These are phyloP conservation scores for Odocoileus virginianus DNA, from an alignment of 2,113 vertebrate species.

Conservation along the genomic window DNA sequence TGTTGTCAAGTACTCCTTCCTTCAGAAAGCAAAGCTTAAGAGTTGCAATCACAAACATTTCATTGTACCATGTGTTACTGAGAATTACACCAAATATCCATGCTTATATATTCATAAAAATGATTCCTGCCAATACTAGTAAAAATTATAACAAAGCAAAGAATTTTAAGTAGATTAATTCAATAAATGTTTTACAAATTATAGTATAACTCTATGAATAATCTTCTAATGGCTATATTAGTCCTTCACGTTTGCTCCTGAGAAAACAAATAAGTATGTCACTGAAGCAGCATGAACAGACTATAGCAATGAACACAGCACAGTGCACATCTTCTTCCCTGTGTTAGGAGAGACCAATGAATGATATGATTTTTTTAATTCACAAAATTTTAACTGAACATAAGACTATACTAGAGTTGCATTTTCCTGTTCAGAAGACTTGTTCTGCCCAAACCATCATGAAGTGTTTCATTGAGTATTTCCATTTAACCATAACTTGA, in stretches of 20 bases:
- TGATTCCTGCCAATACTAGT: not conserved
- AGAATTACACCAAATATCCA: constrained; percentile 15
- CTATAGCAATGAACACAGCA: not conserved
- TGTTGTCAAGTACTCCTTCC: constrained; percentile 74
- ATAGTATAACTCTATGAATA: not conserved
- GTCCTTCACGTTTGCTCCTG: not conserved
- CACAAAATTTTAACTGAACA: not conserved
- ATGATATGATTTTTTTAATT: not conserved
- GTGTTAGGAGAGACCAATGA: not conserved
- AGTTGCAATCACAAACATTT: constrained; percentile 2
- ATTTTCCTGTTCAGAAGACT: not conserved
- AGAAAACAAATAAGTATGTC: constrained; percentile 28
- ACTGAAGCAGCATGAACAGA: not conserved
- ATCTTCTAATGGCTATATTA: not conserved
- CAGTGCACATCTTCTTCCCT: not conserved
- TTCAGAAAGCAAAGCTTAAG: constrained; percentile 69
- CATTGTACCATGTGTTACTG: not conserved
- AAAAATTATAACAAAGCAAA: constrained; percentile 12
- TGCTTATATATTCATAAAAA: not conserved
- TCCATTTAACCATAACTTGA: not conserved
- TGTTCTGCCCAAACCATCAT: not conserved
- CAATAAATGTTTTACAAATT: not conserved
- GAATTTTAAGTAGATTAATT: not conserved
- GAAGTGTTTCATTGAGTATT: constrained; percentile 5
- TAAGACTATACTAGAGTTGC: not conserved